Percentiles rank a stretch among this genome's conserved stretches.
Evolutionary conservation across 2,797 vertebrate species (phyloP).

Genomic region (Pseudochromis fuscus): DNA sequence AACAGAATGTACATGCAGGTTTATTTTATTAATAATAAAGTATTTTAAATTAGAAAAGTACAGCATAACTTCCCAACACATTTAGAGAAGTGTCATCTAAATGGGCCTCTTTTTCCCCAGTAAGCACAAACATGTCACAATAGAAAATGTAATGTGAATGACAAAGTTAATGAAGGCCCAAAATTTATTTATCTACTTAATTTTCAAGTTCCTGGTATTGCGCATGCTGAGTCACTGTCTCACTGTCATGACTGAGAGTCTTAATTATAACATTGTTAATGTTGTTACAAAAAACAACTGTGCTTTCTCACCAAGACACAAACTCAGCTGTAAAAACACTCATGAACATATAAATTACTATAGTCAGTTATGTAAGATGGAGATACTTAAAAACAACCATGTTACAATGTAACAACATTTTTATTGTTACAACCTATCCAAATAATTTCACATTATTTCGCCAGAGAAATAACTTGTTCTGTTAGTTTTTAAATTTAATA

Average conservation of each 20-base stretch:
- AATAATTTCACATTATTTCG: neutral
- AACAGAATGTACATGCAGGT: neutral
- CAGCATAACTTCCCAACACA: no score
- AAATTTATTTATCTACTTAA: neutral
- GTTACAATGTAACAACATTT: neutral
- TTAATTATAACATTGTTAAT: constrained; percentile 6
- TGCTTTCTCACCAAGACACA: constrained; percentile 1
- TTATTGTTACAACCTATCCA: neutral
- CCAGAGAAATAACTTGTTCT: neutral
- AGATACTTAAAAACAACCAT: neutral
- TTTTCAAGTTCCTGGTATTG: constrained; percentile 9
- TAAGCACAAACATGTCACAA: neutral
- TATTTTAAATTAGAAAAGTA: no score
- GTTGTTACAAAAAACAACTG: constrained; percentile 9
- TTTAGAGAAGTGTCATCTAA: no score
- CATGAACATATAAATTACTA: neutral
- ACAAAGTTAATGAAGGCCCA: neutral
- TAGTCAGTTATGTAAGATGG: neutral
- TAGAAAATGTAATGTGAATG: constrained; percentile 14
- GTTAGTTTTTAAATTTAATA: neutral
- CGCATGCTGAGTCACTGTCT: constrained; percentile 5
- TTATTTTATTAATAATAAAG: neutral
- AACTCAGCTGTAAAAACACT: neutral
- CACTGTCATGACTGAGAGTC: constrained; percentile 1
- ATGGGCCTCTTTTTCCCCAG: neutral